Evolutionary conservation across 2,888 invertebrate genomes (phyloP).

Genomic region (Sminthurinus aureus): DNA sequence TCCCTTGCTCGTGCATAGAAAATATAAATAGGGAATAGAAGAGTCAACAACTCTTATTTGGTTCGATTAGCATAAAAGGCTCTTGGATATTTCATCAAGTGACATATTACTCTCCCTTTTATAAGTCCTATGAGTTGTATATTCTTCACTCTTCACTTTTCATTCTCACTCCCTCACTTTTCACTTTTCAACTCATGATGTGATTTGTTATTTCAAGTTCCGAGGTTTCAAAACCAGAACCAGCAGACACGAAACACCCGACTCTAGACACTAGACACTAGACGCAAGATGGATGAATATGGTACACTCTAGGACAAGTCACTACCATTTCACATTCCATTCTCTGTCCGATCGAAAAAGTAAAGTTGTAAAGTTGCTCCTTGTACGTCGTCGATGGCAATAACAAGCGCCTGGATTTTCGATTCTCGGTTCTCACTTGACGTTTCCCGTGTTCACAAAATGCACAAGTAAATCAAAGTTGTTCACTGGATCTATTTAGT

Average conservation of each 20-base stretch:
- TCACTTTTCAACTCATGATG: conserved; percentile 28
- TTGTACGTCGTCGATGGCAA: too few relatives aligned
- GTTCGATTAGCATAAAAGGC: conserved; percentile 37
- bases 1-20: neutral
- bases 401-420: neutral
- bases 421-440: neutral
- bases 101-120: conserved; percentile 18
- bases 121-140: too few relatives aligned
- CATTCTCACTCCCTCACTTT: neutral
- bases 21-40: too few relatives aligned
- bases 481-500: neutral
- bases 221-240: conserved; percentile 1
- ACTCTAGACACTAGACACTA: neutral
- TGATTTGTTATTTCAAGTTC: conserved; percentile 14
- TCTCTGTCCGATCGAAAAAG: too few relatives aligned
- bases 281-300: too few relatives aligned
- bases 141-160: neutral
- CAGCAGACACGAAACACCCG: neutral
- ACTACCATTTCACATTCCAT: neutral
- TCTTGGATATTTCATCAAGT: conserved; percentile 36
- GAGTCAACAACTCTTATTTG: conserved; percentile 14
- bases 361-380: too few relatives aligned
- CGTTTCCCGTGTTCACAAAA: conserved; percentile 16
- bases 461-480: conserved; percentile 29
- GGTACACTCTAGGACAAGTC: neutral